phyloP scores from a whole-genome alignment of 2,888 invertebrate genomes.

The Amaurobius ferox region DNA sequence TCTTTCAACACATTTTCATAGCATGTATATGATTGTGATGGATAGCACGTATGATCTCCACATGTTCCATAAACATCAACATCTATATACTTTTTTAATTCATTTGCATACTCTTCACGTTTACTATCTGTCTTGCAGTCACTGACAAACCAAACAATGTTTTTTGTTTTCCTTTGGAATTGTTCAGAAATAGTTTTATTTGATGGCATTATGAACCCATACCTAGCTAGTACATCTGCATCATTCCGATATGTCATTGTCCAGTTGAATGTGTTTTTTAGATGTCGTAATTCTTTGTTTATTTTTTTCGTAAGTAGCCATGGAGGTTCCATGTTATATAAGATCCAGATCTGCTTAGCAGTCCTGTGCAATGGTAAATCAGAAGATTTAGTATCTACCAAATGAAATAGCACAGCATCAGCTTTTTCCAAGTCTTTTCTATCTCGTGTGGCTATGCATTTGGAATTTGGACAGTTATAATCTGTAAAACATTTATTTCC shows the following conservation, averaged over 20 bases:
- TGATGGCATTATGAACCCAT: constrained; percentile 44
- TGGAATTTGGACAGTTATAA: constrained; percentile 57
- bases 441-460: constrained; percentile 58
- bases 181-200: too few species aligned
- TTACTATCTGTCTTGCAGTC: constrained; percentile 64
- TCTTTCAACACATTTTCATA: constrained; percentile 76
- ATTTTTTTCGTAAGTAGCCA: constrained; percentile 45
- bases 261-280: constrained; percentile 71
- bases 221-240: constrained; percentile 60
- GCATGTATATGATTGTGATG: constrained; percentile 75
- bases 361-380: constrained; percentile 47
- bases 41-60: constrained; percentile 56
- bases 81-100: constrained; percentile 65
- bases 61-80: constrained; percentile 71
- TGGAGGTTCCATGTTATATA: constrained; percentile 72
- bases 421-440: constrained; percentile 41
- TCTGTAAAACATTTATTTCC: constrained; percentile 43
- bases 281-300: constrained; percentile 4
- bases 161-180: constrained; percentile 2
- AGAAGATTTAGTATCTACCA: constrained; percentile 49
- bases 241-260: constrained; percentile 71
- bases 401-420: constrained; percentile 72
- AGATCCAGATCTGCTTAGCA: constrained; percentile 65
- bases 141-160: constrained; percentile 68
- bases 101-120: constrained; percentile 68